phyloP scores from a whole-genome alignment of 2,888 invertebrate species.

The Cordilura impudica region DNA sequence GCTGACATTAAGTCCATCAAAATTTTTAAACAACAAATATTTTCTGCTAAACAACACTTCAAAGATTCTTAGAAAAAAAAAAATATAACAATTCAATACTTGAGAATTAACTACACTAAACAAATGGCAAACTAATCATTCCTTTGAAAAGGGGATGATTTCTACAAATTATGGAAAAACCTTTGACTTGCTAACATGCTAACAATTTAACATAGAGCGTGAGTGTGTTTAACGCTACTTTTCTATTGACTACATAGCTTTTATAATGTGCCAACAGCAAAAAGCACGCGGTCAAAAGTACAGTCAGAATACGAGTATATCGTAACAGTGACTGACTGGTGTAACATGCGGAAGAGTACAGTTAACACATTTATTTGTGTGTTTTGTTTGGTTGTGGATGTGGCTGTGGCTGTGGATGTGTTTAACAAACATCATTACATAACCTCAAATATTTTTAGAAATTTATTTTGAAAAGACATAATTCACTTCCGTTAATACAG shows the following conservation, averaged over 20 bases:
- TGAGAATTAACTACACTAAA: slow-evolving; percentile 16
- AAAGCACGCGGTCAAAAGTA: slow-evolving; percentile 68
- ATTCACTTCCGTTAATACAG: slow-evolving; percentile 72
- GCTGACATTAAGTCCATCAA: slow-evolving; percentile 58
- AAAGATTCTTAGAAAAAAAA: background rate
- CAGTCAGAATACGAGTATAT: slow-evolving; percentile 66
- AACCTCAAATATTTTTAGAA: slow-evolving; percentile 61
- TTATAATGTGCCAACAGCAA: slow-evolving; percentile 13
- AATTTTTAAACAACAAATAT: slow-evolving; percentile 12
- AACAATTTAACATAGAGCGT: slow-evolving; percentile 4
- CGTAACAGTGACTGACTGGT: background rate
- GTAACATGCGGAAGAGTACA: slow-evolving; percentile 22
- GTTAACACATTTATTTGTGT: slow-evolving; percentile 29
- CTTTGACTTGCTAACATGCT: slow-evolving; percentile 37
- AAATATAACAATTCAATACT: slow-evolving; percentile 29
- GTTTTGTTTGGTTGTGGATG: background rate
- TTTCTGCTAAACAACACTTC: background rate
- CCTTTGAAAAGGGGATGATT: slow-evolving; percentile 39
- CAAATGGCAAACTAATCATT: slow-evolving; percentile 57
- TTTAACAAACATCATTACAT: slow-evolving; percentile 58
- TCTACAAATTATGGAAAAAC: slow-evolving; percentile 23
- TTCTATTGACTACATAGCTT: slow-evolving; percentile 21
- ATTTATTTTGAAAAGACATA: slow-evolving; percentile 69
- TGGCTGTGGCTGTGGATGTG: background rate
- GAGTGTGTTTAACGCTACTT: slow-evolving; percentile 29